phyloP scores from a whole-genome alignment of 1,140 invertebrate species.

The Philotrypesis tridentata region DNA sequence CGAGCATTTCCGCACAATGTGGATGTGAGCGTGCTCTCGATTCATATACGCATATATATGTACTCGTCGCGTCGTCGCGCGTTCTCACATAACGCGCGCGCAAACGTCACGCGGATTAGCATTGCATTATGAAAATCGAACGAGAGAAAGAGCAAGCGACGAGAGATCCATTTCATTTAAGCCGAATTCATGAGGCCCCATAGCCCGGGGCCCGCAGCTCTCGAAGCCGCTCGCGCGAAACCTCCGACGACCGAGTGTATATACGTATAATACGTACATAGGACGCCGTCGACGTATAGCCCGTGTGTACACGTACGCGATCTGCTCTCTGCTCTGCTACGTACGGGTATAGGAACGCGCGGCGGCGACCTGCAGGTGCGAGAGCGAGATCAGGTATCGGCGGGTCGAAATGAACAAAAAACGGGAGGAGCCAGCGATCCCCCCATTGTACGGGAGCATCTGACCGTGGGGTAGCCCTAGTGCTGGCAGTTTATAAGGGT shows the following conservation, averaged over 20 bases:
- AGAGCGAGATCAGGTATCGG: slow-evolving; percentile 67
- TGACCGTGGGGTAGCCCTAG: slow-evolving; percentile 70
- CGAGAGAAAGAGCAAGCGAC: slow-evolving; percentile 5
- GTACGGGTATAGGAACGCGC: background rate
- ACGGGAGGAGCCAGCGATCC: slow-evolving; percentile 62
- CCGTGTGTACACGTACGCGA: too few species aligned
- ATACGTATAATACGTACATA: too few species aligned
- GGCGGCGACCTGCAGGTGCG: background rate
- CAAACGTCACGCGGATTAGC: slow-evolving; percentile 61
- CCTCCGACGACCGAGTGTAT: too few species aligned
- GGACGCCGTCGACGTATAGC: too few species aligned
- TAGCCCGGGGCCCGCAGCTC: slow-evolving; percentile 30
- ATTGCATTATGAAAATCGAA: slow-evolving; percentile 58
- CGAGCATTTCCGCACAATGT: too few species aligned
- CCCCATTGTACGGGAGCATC: slow-evolving; percentile 69
- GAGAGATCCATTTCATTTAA: slow-evolving; percentile 72
- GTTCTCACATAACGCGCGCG: slow-evolving; percentile 47
- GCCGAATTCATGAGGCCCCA: slow-evolving; percentile 71
- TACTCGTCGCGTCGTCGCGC: background rate
- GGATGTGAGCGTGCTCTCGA: background rate
- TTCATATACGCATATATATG: background rate
- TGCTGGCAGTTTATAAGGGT: slow-evolving; percentile 74
- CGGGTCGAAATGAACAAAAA: background rate
- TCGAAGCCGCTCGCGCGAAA: slow-evolving; percentile 39
- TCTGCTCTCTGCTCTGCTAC: too few species aligned